Evolutionary conservation across 2,888 invertebrate species (phyloP).

Genomic region (Agriopis aurantiaria): DNA sequence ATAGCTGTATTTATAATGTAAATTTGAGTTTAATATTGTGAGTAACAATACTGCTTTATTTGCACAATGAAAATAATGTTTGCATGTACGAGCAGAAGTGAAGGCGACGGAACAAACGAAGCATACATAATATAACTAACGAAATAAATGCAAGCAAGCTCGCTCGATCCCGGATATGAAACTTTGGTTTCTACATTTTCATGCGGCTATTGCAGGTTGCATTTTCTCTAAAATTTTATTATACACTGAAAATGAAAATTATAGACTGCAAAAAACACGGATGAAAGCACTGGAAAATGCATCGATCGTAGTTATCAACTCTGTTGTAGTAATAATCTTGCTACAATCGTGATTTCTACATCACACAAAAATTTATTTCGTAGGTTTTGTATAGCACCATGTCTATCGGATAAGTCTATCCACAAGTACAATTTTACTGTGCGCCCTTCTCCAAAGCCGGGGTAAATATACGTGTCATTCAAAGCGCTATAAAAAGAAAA

Average conservation of each 20-base stretch:
- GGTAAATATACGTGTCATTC: conserved; percentile 27
- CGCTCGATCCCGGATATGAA: conserved; percentile 34
- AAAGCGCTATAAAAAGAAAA: conserved; percentile 34
- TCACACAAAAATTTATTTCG: not conserved
- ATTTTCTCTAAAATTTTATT: conserved; percentile 19
- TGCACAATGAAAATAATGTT: conserved; percentile 24
- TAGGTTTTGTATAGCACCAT: not conserved
- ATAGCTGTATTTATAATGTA: conserved; percentile 1
- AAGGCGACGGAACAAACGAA: conserved; percentile 30
- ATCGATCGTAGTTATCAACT: not conserved
- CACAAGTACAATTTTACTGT: conserved; percentile 22
- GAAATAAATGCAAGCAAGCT: conserved; percentile 42
- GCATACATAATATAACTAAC: conserved; percentile 22
- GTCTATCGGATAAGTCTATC: conserved; percentile 5
- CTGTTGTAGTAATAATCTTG: not conserved
- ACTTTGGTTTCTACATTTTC: conserved; percentile 37
- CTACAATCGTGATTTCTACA: not conserved
- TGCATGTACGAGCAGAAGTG: conserved; percentile 6
- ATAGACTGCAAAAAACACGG: conserved; percentile 1
- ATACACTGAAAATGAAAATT: not conserved
- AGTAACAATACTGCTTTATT: conserved; percentile 3
- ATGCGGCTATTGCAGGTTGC: conserved; percentile 34
- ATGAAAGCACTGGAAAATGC: conserved; percentile 2
- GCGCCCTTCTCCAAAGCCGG: conserved; percentile 5
- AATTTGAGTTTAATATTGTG: conserved; percentile 10